Evolutionary conservation across 1,140 invertebrate genomes (phyloP), one percentile per base, ranked within the genome.

Genomic region (Brachionus calyciflorus): DNA sequence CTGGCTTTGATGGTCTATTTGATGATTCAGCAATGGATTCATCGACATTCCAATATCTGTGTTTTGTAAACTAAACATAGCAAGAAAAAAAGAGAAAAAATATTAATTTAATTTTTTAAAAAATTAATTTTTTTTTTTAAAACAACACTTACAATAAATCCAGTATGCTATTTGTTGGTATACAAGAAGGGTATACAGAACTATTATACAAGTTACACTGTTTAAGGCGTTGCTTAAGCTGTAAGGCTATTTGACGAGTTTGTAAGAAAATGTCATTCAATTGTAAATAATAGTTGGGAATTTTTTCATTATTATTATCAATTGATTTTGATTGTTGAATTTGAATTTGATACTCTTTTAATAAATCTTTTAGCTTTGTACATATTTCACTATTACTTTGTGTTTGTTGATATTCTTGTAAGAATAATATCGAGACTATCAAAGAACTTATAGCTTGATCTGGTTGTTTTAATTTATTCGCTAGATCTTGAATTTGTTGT

Each of bases 201-300:
- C 69, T 73, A 26, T 73, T 73, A 46, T 73, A 73, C 17, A 73
- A 37, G 19, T 73, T 73, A 41, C 69, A 73, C 69, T 73, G 69
- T 73, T 73, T 73, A n/a, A 73, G 69, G 19, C 69, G 69, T 37
- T 73, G 46, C 28, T 73, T 73, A 21, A 73, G 37, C 37, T 73
- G 69, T 21, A 55, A 26, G 30, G 69, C 28, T 73, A 73, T 73
- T 49, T 73, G 69, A 49, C 51, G 69, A 12, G 51, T 49, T 12
- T 73, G 69, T 10, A 73, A 21, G 48, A 73, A 73, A 41, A 73
- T 49, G 12, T 73, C 69, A 26, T 51, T 73, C 19, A 73, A 33
- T 51, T 26, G 44, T 37, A 49, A 49, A 49, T 41, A 28, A 26
- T 51, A 73, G 46, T 51, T 73, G 46, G 51, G 46, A 65, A 65